Evolutionary conservation across 2,797 vertebrate genomes (phyloP), one percentile per base, ranked within the genome.

Genomic region (Melanotaenia boesemani): DNA sequence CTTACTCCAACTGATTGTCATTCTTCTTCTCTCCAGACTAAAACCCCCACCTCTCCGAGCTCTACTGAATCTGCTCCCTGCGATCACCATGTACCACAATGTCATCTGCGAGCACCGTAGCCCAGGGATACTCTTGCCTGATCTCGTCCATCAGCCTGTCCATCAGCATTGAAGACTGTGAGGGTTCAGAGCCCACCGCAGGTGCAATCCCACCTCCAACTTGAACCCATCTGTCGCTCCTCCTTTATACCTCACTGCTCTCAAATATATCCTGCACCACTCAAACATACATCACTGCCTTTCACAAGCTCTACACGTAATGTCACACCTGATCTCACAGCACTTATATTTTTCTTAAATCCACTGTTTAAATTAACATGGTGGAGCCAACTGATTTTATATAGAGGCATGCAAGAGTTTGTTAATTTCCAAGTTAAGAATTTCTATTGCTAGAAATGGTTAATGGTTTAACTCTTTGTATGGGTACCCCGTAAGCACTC

Each of bases 171-270:
- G 50, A 26, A 66, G 37, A 66, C 34, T 3, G 24, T 16, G 44
- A 37, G 10, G 44, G 32, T 24, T 37, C n/a, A 26, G n/a, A 36
- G n/a, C 28, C 16, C 15, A 32, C 55, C 55, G 55, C 55, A 57
- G 55, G 55, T 57, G 55, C 55, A 32, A 28, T 57, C 55, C 28
- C 44, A 64, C 63, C 63, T 64, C 28, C 5, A n/a, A 32, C 46
- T 16, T 32, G 30, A 64, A 50, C 28, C 28, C 46, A 64, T 32
- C 63, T 50, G 46, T 37, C 50, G 2, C 28, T 57, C 55, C 55
- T 57, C 55, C 55, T 18, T 54, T 22, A 66, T 9, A 55, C 32
- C 22, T 55, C 50, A 24, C 48, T 37, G 48, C 30, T 5, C 46
- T 22, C 10, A 15, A 2, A 15, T 50, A 16, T 34, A 9, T 39